A percentile compares a stretch with the other conserved stretches of the same genome.
phyloP scores from a whole-genome alignment of 2,797 vertebrate genomes.

The Mus spretus region DNA sequence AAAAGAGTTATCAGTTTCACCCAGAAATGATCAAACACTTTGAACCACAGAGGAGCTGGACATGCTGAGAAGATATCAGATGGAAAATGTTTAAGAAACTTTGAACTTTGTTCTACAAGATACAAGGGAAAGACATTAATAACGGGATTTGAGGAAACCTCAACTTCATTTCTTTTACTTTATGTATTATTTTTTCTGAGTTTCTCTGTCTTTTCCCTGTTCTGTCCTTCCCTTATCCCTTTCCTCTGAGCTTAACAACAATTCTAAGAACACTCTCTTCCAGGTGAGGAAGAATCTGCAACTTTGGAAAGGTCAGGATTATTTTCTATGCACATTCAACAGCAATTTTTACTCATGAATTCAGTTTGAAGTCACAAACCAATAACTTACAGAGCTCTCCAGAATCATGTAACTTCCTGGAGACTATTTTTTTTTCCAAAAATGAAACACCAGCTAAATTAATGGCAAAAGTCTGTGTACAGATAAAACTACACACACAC shows the following conservation, averaged over 20 bases:
- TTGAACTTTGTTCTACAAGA: conserved; percentile 25
- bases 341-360: background rate
- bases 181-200: background rate
- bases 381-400: background rate
- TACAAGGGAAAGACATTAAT: conserved; percentile 23
- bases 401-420: background rate
- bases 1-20: background rate
- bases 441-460: background rate
- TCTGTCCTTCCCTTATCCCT: too few species aligned
- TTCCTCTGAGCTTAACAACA: background rate
- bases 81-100: conserved; percentile 45
- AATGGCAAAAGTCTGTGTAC: background rate
- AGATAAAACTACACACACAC: background rate
- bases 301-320: background rate
- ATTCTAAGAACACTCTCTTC: background rate
- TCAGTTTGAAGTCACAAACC: background rate
- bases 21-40: conserved; percentile 43
- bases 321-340: background rate
- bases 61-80: conserved; percentile 7
- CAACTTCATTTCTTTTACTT: background rate
- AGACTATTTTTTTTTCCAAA: background rate
- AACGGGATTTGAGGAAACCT: background rate
- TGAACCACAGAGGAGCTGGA: background rate
- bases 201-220: background rate
- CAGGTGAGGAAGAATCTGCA: background rate